These are phyloP conservation scores for Phaethornis superciliosus DNA, from an alignment of 2,113 vertebrate genomes.

Conservation along the genomic window DNA sequence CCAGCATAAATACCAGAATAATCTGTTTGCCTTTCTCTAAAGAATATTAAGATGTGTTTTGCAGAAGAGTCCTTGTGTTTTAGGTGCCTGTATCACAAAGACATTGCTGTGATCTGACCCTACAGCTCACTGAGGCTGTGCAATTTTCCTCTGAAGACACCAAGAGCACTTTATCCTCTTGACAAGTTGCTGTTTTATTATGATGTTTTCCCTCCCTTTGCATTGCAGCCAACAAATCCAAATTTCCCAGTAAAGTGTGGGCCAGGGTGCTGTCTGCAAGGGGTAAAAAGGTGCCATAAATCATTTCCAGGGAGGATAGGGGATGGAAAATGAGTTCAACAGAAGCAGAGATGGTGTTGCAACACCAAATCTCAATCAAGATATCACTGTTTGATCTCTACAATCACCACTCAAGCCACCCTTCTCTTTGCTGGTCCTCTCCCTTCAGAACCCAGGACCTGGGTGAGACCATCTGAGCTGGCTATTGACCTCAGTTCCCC, in stretches of 20 bases:
- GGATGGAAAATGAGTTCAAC: not conserved
- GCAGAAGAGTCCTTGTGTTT: not conserved
- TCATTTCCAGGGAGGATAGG: accelerated
- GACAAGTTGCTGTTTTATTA: not conserved
- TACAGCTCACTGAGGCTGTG: not conserved
- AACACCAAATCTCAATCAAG: not conserved
- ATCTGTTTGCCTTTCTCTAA: not conserved
- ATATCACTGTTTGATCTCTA: not conserved
- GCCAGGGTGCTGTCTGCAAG: not conserved
- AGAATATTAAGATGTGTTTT: not conserved
- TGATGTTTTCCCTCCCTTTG: not conserved
- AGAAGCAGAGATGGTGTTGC: not conserved
- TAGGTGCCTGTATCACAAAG: not conserved
- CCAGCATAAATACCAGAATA: accelerated
- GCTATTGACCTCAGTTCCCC: not conserved
- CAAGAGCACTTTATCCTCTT: not conserved
- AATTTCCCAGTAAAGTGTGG: not conserved
- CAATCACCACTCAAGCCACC: not conserved
- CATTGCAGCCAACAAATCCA: not conserved
- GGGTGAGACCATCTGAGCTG: not conserved
- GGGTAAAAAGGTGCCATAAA: not conserved
- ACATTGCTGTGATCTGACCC: not conserved
- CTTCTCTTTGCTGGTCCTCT: not conserved
- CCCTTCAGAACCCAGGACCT: not conserved
- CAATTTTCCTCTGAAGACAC: not conserved